Evolutionary conservation across 2,113 vertebrate genomes (phyloP).

Genomic region (Phalacrocorax aristotelis): DNA sequence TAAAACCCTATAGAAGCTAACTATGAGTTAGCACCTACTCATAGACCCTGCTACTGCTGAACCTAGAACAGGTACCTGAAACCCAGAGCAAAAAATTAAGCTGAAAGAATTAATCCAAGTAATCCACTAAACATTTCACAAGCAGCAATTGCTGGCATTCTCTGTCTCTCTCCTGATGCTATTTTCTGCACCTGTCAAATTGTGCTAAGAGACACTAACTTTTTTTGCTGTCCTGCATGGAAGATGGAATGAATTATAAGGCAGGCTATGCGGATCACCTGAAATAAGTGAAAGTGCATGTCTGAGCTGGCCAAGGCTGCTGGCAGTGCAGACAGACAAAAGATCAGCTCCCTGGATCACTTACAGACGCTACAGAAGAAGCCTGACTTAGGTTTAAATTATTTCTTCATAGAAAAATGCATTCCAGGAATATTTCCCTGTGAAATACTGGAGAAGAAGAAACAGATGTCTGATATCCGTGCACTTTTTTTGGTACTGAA

Average conservation of each 20-base stretch:
- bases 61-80: neutral
- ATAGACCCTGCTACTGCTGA: neutral
- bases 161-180: neutral
- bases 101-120: neutral
- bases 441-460: neutral
- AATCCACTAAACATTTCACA: neutral
- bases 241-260: neutral
- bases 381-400: neutral
- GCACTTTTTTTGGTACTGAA: neutral
- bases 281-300: neutral
- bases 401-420: rapidly evolving
- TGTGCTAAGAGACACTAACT: neutral
- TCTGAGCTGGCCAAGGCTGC: neutral
- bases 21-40: no score
- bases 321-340: neutral
- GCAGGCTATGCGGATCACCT: neutral
- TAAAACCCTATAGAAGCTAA: neutral
- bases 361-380: neutral
- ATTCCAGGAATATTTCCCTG: neutral
- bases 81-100: neutral
- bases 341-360: neutral
- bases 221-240: neutral
- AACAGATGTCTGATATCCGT: neutral
- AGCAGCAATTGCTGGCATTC: neutral
- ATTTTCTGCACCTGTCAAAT: neutral